These are phyloP conservation scores for Protomyctophum bolini DNA, from an alignment of 2,113 vertebrate species.

Conservation along the genomic window DNA sequence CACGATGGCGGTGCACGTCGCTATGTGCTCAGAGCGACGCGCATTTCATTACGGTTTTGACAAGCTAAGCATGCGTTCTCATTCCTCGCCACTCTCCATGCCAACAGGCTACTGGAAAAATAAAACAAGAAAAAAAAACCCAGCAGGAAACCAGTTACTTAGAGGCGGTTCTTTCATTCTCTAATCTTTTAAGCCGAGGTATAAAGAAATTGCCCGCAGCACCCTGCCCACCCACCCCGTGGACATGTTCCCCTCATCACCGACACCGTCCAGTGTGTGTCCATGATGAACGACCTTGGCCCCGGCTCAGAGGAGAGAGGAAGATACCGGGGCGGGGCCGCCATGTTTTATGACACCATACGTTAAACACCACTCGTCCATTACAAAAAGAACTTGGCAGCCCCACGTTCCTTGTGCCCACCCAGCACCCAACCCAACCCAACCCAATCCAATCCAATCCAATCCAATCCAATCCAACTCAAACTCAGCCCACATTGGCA, in stretches of 20 bases:
- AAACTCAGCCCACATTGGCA: constrained; percentile 42
- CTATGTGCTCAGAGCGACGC: background rate
- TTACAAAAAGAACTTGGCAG: constrained; percentile 64
- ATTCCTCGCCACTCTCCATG: constrained; percentile 13
- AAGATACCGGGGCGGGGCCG: constrained; percentile 47
- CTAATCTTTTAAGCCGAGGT: constrained; percentile 52
- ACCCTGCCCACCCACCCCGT: background rate
- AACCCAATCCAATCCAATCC: too few relatives aligned
- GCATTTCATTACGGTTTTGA: constrained; percentile 37
- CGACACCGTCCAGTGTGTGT: background rate
- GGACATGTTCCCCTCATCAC: constrained; percentile 33
- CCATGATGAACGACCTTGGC: constrained; percentile 67
- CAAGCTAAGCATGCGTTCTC: constrained; percentile 10
- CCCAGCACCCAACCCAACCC: too few relatives aligned
- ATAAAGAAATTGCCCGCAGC: constrained; percentile 45
- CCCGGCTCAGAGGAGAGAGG: constrained; percentile 14
- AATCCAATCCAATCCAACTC: too few relatives aligned
- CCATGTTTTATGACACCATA: constrained; percentile 65
- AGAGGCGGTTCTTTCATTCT: constrained; percentile 10
- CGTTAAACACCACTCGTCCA: constrained; percentile 55
- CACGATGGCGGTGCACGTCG: background rate
- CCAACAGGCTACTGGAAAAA: constrained; percentile 11
- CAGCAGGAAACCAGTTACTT: constrained; percentile 16
- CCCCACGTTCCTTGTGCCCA: constrained; percentile 39
- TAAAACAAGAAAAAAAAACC: constrained; percentile 15